These are phyloP conservation scores for Graphium colonna DNA, from an alignment of 2,888 invertebrate genomes.

Conservation along the genomic window DNA sequence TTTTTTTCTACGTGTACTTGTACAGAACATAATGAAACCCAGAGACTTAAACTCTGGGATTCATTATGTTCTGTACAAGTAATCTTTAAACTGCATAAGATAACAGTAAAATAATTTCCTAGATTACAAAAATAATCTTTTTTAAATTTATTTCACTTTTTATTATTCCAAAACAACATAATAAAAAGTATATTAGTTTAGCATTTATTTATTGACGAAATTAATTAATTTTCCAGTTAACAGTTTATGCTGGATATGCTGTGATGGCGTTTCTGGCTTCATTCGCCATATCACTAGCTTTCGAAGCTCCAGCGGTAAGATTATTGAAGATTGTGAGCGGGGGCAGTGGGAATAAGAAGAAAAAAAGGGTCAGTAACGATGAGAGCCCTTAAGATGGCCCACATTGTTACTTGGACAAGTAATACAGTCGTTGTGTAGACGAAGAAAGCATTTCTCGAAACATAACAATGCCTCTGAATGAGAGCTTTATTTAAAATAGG, in stretches of 20 bases:
- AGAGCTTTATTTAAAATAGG: slow-evolving; percentile 30
- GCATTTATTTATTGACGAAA: background rate
- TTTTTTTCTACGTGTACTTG: too few species aligned
- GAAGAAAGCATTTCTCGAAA: slow-evolving; percentile 21
- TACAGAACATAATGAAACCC: too few species aligned
- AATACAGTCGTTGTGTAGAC: slow-evolving; percentile 4
- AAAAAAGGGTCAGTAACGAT: slow-evolving; percentile 49
- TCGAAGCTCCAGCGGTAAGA: slow-evolving; percentile 91
- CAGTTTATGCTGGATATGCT: slow-evolving; percentile 87
- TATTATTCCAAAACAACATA: too few species aligned
- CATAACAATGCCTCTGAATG: slow-evolving; percentile 25
- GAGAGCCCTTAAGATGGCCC: background rate
- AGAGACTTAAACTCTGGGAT: too few species aligned
- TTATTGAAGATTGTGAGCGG: slow-evolving; percentile 84
- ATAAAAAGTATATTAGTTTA: background rate
- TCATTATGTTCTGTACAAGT: too few species aligned
- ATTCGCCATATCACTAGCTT: slow-evolving; percentile 87
- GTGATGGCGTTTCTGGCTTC: slow-evolving; percentile 88
- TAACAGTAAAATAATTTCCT: too few species aligned
- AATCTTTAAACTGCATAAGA: too few species aligned
- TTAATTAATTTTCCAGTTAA: slow-evolving; percentile 48
- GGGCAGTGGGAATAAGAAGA: slow-evolving; percentile 37
- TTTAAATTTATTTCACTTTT: too few species aligned
- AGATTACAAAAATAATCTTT: too few species aligned
- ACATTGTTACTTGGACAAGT: background rate